These are phyloP conservation scores for Eledona agricola DNA, from an alignment of 2,888 invertebrate genomes.

Conservation along the genomic window DNA sequence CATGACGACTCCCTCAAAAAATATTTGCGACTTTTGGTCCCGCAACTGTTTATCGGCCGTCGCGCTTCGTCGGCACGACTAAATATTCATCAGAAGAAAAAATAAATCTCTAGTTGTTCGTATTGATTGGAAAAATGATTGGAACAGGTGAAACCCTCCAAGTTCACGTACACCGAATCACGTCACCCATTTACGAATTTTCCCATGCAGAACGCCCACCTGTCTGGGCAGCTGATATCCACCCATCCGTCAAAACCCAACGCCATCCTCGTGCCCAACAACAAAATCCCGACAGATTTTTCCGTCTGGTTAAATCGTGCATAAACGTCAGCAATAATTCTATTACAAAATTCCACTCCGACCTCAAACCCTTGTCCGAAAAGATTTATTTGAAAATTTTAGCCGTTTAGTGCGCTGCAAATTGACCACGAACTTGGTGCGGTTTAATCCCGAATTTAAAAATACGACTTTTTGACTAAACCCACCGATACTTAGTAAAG, in stretches of 20 bases:
- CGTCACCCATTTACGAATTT: constrained; percentile 35
- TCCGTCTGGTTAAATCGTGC: constrained; percentile 19
- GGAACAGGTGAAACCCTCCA: constrained; percentile 16
- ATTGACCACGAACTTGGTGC: constrained; percentile 23
- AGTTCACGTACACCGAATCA: constrained; percentile 3
- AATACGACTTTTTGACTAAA: no score
- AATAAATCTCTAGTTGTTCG: no score
- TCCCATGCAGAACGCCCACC: constrained; percentile 36
- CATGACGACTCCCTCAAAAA: no score
- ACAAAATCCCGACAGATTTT: constrained; percentile 15
- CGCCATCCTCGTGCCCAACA: constrained; percentile 13
- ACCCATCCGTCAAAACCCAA: constrained; percentile 33
- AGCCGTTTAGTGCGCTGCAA: constrained; percentile 17
- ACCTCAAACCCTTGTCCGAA: constrained; percentile 15
- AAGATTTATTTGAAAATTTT: constrained; percentile 10
- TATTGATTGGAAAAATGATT: no score
- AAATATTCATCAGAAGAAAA: no score
- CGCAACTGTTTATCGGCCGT: no score
- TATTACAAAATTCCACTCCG: constrained; percentile 1
- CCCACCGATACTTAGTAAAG: constrained; percentile 7
- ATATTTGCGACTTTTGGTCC: no score
- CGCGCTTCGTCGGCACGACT: no score
- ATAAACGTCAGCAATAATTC: constrained; percentile 14
- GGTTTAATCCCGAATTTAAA: constrained; percentile 13
- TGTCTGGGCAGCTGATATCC: constrained; percentile 35